Conservation (phyloP, 2,113 vertebrate species). For the Tragulus kanchil region DNA sequence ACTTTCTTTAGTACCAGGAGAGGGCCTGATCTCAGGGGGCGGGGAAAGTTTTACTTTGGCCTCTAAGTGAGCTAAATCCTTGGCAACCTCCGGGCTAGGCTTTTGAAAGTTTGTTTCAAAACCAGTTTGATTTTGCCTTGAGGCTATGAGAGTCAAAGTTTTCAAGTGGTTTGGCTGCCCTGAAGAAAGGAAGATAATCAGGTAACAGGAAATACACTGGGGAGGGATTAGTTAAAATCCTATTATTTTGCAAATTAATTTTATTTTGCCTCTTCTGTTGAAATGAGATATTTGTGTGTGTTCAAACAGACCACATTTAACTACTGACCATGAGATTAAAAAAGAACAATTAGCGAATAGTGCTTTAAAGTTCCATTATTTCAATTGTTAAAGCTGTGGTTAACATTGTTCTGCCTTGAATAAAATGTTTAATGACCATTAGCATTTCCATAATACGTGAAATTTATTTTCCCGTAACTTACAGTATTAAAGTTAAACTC, state of each 20-base stretch:
- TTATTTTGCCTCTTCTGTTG: background rate
- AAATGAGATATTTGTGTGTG: background rate
- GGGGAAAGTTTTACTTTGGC: background rate
- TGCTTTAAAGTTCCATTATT: background rate
- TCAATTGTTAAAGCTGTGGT: background rate
- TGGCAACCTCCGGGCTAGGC: background rate
- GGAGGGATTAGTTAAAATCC: background rate
- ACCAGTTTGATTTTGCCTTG: background rate
- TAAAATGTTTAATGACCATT: background rate
- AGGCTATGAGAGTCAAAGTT: background rate
- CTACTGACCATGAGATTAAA: background rate
- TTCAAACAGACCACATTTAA: background rate
- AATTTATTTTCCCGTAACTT: background rate
- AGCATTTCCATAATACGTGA: background rate
- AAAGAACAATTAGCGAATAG: background rate
- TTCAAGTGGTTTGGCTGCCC: background rate
- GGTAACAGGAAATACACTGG: background rate
- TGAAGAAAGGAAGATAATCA: background rate
- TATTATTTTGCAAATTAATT: background rate
- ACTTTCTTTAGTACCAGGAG: background rate
- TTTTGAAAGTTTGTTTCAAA: background rate
- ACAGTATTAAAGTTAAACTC: background rate
- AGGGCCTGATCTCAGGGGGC: background rate
- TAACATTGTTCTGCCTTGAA: background rate
- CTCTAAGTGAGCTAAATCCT: background rate